Conservation (phyloP, 2,888 invertebrate species). For the Agrotis ipsilon region DNA sequence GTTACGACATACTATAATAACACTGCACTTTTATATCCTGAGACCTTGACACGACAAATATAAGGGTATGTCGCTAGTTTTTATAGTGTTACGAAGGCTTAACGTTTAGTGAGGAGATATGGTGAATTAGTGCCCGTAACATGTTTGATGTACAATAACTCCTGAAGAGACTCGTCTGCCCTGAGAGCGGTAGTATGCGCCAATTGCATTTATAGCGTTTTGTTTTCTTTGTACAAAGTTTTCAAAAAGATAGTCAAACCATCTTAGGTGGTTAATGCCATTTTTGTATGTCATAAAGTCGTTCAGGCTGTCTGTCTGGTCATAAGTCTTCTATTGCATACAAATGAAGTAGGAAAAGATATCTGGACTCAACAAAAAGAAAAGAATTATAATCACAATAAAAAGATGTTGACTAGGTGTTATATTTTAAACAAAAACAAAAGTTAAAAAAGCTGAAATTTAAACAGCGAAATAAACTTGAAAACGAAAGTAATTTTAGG, state of each 20-base stretch:
- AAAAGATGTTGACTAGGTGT: too few species aligned
- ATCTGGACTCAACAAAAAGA: background rate
- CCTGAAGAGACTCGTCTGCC: background rate
- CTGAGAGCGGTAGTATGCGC: accelerated
- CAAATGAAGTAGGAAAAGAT: background rate
- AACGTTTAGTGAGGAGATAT: constrained; percentile 19
- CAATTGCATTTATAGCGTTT: too few species aligned
- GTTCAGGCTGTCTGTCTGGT: too few species aligned
- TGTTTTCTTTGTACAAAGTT: too few species aligned
- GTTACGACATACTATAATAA: constrained; percentile 51
- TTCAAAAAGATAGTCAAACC: too few species aligned
- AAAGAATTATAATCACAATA: too few species aligned
- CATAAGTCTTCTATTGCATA: background rate
- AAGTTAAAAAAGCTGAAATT: constrained; percentile 11
- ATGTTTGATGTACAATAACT: background rate
- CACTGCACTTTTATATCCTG: constrained; percentile 55
- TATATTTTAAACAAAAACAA: constrained; percentile 7
- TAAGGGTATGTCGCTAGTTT: constrained; percentile 25
- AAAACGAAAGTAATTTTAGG: constrained; percentile 34
- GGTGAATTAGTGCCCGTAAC: too few species aligned
- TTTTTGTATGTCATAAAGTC: too few species aligned
- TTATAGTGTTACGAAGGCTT: constrained; percentile 14
- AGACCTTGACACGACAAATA: constrained; percentile 45
- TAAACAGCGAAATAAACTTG: constrained; percentile 14
- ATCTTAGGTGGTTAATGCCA: too few species aligned